Evolutionary conservation across 2,113 vertebrate species (phyloP).

Genomic region (Dromaius novaehollandiae): DNA sequence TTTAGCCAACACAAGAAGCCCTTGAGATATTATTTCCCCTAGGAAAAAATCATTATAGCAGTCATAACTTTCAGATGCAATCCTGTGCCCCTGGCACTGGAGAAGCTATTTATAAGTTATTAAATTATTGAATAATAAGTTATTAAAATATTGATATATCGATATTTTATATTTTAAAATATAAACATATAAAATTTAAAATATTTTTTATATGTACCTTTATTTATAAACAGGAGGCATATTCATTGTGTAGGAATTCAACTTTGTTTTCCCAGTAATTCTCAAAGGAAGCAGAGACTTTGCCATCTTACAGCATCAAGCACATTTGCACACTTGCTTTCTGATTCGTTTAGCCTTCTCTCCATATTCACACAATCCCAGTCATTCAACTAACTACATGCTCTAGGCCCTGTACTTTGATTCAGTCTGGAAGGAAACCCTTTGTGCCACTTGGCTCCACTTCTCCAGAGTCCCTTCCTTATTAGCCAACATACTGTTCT

Average conservation of each 20-base stretch:
- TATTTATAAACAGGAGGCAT: neutral
- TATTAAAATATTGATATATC: no score
- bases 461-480: neutral
- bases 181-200: no score
- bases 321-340: neutral
- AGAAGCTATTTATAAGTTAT: neutral
- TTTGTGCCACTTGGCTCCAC: neutral
- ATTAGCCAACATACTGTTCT: neutral
- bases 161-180: no score
- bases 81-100: neutral
- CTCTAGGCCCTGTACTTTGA: neutral
- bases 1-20: neutral
- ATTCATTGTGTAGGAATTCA: neutral
- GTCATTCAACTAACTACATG: neutral
- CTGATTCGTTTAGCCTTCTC: neutral
- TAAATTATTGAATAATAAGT: neutral
- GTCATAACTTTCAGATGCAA: neutral
- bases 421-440: neutral
- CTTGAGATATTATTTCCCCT: neutral
- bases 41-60: neutral
- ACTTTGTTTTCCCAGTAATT: neutral
- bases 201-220: no score
- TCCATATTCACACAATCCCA: neutral
- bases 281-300: neutral
- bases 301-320: neutral